phyloP scores from a whole-genome alignment of 2,113 vertebrate genomes.

The Chaetodon auriga region DNA sequence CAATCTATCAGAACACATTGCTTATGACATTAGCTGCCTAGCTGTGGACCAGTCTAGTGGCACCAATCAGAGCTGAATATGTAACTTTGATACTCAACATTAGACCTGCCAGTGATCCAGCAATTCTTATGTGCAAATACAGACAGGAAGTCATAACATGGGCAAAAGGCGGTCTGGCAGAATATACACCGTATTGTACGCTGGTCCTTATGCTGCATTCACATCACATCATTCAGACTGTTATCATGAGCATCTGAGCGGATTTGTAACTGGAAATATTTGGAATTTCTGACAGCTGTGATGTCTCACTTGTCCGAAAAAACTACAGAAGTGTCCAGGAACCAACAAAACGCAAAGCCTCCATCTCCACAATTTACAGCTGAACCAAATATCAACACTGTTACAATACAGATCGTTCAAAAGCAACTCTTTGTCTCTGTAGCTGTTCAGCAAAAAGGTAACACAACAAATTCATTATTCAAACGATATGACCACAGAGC shows the following conservation, averaged over 20 bases:
- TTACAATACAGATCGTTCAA: background rate
- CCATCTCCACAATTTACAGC: background rate
- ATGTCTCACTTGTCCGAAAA: background rate
- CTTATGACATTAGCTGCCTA: background rate
- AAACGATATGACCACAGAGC: background rate
- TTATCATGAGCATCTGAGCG: background rate
- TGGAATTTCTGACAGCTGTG: background rate
- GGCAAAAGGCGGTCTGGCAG: background rate
- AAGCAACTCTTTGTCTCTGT: background rate
- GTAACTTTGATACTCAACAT: background rate
- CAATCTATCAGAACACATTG: background rate
- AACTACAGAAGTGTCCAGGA: background rate
- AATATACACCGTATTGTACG: background rate
- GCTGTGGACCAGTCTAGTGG: background rate
- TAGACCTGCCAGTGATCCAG: background rate
- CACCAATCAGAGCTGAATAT: slow-evolving; percentile 1
- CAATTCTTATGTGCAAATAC: background rate
- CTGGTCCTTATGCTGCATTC: background rate
- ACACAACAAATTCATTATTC: too few relatives aligned
- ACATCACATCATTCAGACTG: background rate
- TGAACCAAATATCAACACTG: background rate
- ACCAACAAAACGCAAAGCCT: background rate
- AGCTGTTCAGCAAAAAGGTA: background rate
- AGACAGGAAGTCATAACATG: background rate
- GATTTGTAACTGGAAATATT: background rate